These are phyloP conservation scores for Hypocryptadius cinnamomeus DNA, from an alignment of 2,113 vertebrate species.

Conservation along the genomic window DNA sequence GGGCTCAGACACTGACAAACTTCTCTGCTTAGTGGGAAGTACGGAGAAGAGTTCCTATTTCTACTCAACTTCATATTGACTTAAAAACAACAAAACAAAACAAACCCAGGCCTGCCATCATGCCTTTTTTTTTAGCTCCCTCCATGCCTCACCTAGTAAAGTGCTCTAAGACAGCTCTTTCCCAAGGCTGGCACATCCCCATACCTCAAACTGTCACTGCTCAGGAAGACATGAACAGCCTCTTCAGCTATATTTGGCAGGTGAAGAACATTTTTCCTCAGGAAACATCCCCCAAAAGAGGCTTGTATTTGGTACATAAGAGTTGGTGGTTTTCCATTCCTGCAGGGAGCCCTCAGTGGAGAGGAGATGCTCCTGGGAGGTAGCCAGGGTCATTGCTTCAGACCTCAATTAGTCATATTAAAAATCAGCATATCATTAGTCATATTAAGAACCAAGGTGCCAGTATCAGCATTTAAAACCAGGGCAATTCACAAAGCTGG, in stretches of 20 bases:
- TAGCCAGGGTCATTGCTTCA: background rate
- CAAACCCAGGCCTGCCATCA: background rate
- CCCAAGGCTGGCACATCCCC: background rate
- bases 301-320: background rate
- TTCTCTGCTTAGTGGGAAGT: background rate
- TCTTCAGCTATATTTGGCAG: background rate
- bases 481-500: background rate
- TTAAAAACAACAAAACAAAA: background rate
- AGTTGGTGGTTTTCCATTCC: background rate
- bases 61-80: background rate
- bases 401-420: background rate
- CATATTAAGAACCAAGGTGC: background rate
- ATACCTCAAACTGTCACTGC: background rate
- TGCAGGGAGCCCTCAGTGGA: background rate
- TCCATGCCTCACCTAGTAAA: background rate
- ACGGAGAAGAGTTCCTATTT: background rate
- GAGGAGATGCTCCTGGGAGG: background rate
- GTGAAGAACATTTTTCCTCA: background rate
- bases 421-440: background rate
- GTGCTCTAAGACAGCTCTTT: background rate
- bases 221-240: background rate
- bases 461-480: background rate
- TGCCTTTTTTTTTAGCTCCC: background rate
- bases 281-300: background rate
- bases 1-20: background rate